A percentile compares a stretch with the other conserved stretches of the same genome.
phyloP scores from a whole-genome alignment of 2,888 invertebrate genomes.

The Bombylius major region DNA sequence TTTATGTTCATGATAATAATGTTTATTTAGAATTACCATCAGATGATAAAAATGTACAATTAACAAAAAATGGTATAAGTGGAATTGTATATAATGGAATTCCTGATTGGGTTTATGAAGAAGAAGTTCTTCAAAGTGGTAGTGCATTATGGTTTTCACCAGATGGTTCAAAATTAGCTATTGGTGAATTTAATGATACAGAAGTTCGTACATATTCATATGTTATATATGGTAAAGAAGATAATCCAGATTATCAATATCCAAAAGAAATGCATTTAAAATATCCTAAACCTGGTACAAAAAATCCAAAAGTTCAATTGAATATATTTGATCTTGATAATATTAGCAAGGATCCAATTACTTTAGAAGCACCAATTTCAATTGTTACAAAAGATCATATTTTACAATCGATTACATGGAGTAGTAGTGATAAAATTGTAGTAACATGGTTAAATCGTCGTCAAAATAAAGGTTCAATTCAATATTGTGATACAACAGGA shows the following conservation, averaged over 20 bases:
- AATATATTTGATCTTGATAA: constrained; percentile 46
- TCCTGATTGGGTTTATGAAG: constrained; percentile 91
- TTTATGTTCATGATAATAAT: constrained; percentile 56
- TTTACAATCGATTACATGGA: constrained; percentile 61
- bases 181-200: constrained; percentile 59
- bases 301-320: constrained; percentile 59
- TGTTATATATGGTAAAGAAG: constrained; percentile 52
- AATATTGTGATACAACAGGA: constrained; percentile 22
- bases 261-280: constrained; percentile 51
- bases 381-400: constrained; percentile 50
- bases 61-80: constrained; percentile 49
- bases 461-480: constrained; percentile 48
- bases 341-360: constrained; percentile 28
- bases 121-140: constrained; percentile 61
- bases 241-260: constrained; percentile 48
- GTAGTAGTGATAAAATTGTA: constrained; percentile 48
- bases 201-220: constrained; percentile 51
- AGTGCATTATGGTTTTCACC: constrained; percentile 72
- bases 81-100: constrained; percentile 67
- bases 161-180: constrained; percentile 52
- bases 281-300: constrained; percentile 68
- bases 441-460: constrained; percentile 76
- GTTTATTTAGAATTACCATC: constrained; percentile 39
- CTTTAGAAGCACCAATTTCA: constrained; percentile 41
- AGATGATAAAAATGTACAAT: constrained; percentile 29